phyloP scores from a whole-genome alignment of 1,140 invertebrate species.

The Zaprionus africanus region DNA sequence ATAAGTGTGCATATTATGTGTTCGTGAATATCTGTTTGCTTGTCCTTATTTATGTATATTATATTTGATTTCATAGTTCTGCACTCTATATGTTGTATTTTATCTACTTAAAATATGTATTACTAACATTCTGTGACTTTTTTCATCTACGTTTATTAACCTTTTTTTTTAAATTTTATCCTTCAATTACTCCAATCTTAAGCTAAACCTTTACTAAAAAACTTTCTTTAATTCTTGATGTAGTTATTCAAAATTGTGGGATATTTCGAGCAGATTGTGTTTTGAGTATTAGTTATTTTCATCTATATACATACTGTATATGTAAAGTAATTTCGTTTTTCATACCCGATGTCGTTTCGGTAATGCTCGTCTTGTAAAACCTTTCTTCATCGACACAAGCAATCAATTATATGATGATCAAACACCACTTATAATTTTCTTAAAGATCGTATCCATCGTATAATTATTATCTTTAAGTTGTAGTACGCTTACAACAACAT shows the following conservation, averaged over 20 bases:
- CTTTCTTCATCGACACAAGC: neutral
- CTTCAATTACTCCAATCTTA: neutral
- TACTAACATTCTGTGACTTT: neutral
- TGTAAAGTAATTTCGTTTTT: neutral
- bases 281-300: neutral
- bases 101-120: neutral
- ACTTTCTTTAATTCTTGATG: neutral
- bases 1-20: neutral
- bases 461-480: neutral
- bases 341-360: neutral
- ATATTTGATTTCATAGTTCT: slow-evolving; percentile 1
- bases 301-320: slow-evolving; percentile 2
- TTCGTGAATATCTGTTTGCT: neutral
- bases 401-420: neutral
- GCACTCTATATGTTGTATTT: neutral
- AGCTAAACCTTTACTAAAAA: neutral
- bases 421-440: neutral
- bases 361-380: neutral
- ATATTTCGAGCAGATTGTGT: neutral
- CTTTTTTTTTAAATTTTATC: neutral
- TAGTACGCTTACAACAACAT: neutral
- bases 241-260: neutral
- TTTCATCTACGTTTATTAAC: neutral
- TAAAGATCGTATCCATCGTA: neutral
- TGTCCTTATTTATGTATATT: neutral